These are phyloP conservation scores for Myiopsitta monachus DNA, from an alignment of 2,113 vertebrate species.

Conservation along the genomic window DNA sequence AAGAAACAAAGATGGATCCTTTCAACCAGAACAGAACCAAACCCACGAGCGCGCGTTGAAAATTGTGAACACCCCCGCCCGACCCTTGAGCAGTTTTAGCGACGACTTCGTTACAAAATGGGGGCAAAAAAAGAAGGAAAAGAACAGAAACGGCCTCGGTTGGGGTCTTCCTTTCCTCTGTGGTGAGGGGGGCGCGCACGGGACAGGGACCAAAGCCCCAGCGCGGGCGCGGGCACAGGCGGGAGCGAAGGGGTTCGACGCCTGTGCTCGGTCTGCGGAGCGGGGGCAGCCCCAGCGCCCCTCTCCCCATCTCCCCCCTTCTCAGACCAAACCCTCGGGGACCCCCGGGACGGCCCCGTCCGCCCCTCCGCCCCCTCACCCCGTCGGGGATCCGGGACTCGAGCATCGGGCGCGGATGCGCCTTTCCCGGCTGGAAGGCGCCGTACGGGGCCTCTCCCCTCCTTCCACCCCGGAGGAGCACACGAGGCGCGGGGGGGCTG, in stretches of 20 bases:
- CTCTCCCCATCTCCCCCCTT: not conserved
- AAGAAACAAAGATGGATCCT: constrained; percentile 74
- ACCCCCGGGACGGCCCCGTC: not conserved
- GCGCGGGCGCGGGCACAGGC: not conserved
- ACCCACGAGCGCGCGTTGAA: constrained; percentile 76
- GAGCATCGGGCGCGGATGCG: rapidly evolving
- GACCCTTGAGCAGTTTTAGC: constrained; percentile 82
- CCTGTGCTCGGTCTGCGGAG: not conserved
- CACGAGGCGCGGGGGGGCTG: rapidly evolving
- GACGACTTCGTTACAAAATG: constrained; percentile 82
- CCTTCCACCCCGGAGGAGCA: not conserved
- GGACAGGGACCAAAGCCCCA: constrained; percentile 64
- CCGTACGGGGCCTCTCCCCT: not conserved
- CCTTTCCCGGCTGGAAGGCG: not conserved
- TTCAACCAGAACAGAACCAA: constrained; percentile 76
- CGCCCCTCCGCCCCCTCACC: too few relatives aligned
- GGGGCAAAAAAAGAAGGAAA: not conserved
- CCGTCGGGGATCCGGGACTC: not conserved
- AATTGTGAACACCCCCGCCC: constrained; percentile 80
- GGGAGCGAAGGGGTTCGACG: not conserved
- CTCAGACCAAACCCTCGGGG: not conserved
- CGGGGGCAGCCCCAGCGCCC: not conserved
- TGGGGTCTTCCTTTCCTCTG: constrained; percentile 57
- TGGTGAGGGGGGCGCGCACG: constrained; percentile 73
- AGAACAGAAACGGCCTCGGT: constrained; percentile 39